phyloP scores from a whole-genome alignment of 2,113 vertebrate genomes.

The Sciurus niger region DNA sequence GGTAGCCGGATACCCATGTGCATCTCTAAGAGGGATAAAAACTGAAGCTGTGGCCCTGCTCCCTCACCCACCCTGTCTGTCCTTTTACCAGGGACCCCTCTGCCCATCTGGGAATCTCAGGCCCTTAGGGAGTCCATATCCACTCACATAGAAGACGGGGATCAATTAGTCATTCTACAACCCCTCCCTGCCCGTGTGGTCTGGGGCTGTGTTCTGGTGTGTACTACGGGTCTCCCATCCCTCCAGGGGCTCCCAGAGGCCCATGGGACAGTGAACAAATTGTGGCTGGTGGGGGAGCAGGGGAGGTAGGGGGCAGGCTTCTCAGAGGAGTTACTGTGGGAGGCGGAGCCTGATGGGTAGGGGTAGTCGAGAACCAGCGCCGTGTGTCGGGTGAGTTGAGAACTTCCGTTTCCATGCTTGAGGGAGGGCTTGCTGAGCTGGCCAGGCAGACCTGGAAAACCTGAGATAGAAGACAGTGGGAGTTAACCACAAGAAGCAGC shows the following conservation, averaged over 20 bases:
- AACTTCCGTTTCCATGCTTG: neutral
- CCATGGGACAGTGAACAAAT: neutral
- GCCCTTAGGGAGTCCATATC: neutral
- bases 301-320: neutral
- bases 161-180: neutral
- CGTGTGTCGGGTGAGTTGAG: neutral
- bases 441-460: neutral
- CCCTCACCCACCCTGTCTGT: neutral
- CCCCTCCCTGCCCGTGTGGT: neutral
- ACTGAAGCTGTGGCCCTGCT: neutral
- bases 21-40: neutral
- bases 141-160: neutral
- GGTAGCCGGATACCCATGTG: fast-evolving
- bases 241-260: neutral
- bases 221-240: neutral
- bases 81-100: neutral
- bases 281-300: neutral
- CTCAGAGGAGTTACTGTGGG: neutral
- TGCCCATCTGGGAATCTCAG: neutral
- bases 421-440: neutral
- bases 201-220: neutral
- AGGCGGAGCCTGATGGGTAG: neutral
- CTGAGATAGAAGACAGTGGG: neutral
- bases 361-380: no score
- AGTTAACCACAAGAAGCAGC: neutral